These are phyloP conservation scores for Mobula hypostoma DNA, from an alignment of 2,113 vertebrate genomes.

Conservation along the genomic window DNA sequence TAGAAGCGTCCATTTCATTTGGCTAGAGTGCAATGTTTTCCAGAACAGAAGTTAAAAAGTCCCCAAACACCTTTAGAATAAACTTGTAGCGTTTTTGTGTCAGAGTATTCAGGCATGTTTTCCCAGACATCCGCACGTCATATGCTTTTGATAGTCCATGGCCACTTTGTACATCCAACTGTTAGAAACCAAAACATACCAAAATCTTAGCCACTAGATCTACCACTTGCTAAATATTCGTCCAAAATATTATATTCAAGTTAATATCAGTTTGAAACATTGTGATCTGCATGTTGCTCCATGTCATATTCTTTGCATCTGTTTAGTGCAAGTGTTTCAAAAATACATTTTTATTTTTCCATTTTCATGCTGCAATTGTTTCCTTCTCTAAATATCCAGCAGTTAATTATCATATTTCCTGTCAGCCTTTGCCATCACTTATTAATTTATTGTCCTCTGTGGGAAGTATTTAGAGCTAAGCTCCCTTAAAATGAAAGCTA, in stretches of 20 bases:
- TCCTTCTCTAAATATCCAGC: not conserved
- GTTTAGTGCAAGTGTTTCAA: no score
- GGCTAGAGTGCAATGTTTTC: no score
- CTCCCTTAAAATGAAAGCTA: not conserved
- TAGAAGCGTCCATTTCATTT: not conserved
- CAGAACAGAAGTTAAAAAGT: not conserved
- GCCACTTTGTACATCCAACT: no score
- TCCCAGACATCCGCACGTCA: not conserved
- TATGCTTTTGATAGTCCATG: not conserved
- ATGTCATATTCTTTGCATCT: no score
- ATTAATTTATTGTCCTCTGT: not conserved
- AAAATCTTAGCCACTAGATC: no score
- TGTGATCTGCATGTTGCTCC: no score
- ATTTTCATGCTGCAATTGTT: not conserved
- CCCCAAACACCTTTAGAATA: not conserved
- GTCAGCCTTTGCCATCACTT: not conserved
- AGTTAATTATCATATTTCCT: not conserved
- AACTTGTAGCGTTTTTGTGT: not conserved
- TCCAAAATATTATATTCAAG: no score
- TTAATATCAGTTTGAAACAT: no score
- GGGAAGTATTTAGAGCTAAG: not conserved
- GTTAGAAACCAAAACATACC: no score
- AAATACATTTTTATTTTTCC: no score
- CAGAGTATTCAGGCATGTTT: not conserved
- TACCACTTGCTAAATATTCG: no score